Evolutionary conservation across 2,113 vertebrate species (phyloP).

Genomic region (Phrynosoma platyrhinos): DNA sequence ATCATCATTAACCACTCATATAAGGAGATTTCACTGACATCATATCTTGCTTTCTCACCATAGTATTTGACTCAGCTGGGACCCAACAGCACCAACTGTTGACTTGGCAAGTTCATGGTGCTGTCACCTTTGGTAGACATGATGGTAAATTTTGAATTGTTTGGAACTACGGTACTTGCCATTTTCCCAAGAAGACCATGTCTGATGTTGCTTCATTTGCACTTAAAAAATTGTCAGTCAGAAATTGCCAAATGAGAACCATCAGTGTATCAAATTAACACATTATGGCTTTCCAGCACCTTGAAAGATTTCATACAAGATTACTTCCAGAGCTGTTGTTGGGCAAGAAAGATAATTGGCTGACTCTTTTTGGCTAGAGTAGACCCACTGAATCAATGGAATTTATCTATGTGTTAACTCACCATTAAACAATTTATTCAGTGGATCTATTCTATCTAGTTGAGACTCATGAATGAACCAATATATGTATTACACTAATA

Average conservation of each 20-base stretch:
- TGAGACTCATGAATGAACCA: too few species aligned
- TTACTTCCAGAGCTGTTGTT: not conserved
- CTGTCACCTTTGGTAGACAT: not conserved
- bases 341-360: too few species aligned
- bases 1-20: not conserved
- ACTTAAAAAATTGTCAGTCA: not conserved
- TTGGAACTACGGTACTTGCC: not conserved
- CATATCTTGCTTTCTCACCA: not conserved
- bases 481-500: too few species aligned
- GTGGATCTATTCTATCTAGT: not conserved
- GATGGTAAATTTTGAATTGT: not conserved
- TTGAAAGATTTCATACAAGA: not conserved
- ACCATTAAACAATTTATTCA: not conserved
- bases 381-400: too few species aligned
- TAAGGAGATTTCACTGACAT: too few species aligned
- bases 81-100: not conserved
- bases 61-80: not conserved
- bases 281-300: not conserved
- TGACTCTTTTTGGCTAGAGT: too few species aligned
- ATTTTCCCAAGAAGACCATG: not conserved
- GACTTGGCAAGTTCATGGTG: not conserved
- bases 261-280: too few species aligned
- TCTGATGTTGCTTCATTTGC: not conserved
- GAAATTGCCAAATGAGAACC: not conserved
- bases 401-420: too few species aligned